Conservation (phyloP, 2,113 vertebrate genomes). For the Colius striatus region DNA sequence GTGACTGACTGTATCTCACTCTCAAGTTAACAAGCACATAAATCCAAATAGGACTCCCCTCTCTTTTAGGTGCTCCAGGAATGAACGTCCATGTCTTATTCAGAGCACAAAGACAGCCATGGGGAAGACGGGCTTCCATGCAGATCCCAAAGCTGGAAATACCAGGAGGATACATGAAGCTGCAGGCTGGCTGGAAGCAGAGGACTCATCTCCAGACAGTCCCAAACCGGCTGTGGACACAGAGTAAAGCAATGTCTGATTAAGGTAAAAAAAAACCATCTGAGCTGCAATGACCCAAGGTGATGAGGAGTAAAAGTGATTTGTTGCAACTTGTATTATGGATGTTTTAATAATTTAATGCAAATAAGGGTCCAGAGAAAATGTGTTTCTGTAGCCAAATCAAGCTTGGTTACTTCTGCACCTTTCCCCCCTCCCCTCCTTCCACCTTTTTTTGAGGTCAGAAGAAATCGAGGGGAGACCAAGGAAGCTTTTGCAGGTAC, state of each 20-base stretch:
- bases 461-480: not conserved
- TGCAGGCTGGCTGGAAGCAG: not conserved
- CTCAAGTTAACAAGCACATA: not conserved
- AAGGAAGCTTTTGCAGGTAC: not conserved
- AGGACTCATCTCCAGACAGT: not conserved
- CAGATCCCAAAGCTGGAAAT: not conserved
- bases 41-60: not conserved
- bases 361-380: not conserved
- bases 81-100: not conserved
- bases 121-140: not conserved
- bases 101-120: not conserved
- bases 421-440: too few species aligned
- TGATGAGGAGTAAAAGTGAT: not conserved
- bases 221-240: rapidly evolving
- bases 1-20: not conserved
- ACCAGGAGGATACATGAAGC: not conserved
- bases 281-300: not conserved
- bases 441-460: not conserved
- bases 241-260: not conserved
- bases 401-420: not conserved
- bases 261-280: not conserved
- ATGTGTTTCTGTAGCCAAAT: not conserved
- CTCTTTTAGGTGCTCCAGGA: not conserved
- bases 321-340: not conserved
- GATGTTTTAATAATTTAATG: not conserved